phyloP scores from a whole-genome alignment of 2,797 vertebrate species.

The Smutsia gigantea region DNA sequence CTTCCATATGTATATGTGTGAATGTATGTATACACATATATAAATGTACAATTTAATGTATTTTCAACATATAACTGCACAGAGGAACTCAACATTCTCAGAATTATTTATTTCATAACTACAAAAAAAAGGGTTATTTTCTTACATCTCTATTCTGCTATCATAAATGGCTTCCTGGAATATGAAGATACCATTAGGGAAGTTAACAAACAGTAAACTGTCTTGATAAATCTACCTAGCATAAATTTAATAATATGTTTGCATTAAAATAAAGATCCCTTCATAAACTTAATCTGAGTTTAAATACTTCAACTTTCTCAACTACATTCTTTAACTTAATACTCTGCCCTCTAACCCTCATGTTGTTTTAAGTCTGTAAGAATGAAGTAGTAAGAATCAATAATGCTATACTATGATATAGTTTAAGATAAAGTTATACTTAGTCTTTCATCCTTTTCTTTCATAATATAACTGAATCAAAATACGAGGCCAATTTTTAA shows the following conservation, averaged over 20 bases:
- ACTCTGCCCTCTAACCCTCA: not conserved
- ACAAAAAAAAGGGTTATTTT: not conserved
- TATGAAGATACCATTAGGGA: not conserved
- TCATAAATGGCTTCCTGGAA: not conserved
- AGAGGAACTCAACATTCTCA: not conserved
- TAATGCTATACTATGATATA: not conserved
- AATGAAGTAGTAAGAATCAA: conserved; percentile 8
- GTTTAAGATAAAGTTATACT: not conserved
- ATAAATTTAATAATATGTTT: not conserved
- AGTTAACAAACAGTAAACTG: conserved; percentile 29
- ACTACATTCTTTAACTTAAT: not conserved
- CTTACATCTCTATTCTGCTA: not conserved
- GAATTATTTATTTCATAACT: conserved; percentile 33
- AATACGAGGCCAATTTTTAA: conserved; percentile 10
- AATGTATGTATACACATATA: not conserved
- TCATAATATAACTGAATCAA: conserved; percentile 16
- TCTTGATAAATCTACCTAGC: not conserved
- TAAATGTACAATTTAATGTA: not conserved
- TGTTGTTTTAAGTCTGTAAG: not conserved
- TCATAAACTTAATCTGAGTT: not conserved
- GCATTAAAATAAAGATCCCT: conserved; percentile 24
- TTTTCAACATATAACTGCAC: not conserved
- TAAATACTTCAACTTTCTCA: conserved; percentile 15
- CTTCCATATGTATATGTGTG: not conserved
- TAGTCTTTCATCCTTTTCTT: not conserved